Base-by-base conservation (phyloP, 2,113 vertebrate genomes). In the Onychostruthus taczanowskii region DNA sequence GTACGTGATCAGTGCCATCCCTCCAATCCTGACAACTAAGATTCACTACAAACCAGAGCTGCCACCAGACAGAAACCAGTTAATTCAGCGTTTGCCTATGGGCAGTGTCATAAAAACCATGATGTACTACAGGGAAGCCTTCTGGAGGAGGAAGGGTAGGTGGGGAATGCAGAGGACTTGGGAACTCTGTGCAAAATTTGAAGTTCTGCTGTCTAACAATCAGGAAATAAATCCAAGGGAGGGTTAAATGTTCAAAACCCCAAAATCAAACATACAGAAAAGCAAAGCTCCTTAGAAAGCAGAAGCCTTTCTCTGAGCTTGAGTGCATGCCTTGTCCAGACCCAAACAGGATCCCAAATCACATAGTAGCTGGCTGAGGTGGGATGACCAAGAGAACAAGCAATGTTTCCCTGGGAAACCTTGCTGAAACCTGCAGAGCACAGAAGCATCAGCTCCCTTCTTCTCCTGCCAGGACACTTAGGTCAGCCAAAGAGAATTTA, bases 41-140 rank as follows among this genome's bases (percentile, higher is more conserved):
- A 99, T 99, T 47, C 99, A 99, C 94, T 99, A 98, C 93, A 99
- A 91, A 90, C 99, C 99, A 24, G 98, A 99, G 69, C 97, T 99
- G 80, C 99, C 99, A 1, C 59, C 98, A 6, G 97, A 99, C 61
- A 98, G 99, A 97, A 99, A 99, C 94, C 99, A 99, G 96, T 97
- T 99, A 96, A 99, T 99, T 95, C 97, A 98, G 47, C 98, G 99
- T 30, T 97, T 99, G 79, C 99, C 99, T 50, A 99, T 99, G 98
- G 99, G 99, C 22, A 98, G 98, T 31, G 97, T 99, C 96, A 99
- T 99, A 97, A 99, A 99, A 95, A 99, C 98, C 96, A 99, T 99
- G 99, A 97, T 99, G 89, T 99, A 99, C 98, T 99, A 99, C 98
- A 98, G 90, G 53, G 99, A 99, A 89, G 98, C 98, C 95, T 99